Base-by-base conservation (phyloP, 2,888 invertebrate species). In the Zhuqinia jingwanae region DNA sequence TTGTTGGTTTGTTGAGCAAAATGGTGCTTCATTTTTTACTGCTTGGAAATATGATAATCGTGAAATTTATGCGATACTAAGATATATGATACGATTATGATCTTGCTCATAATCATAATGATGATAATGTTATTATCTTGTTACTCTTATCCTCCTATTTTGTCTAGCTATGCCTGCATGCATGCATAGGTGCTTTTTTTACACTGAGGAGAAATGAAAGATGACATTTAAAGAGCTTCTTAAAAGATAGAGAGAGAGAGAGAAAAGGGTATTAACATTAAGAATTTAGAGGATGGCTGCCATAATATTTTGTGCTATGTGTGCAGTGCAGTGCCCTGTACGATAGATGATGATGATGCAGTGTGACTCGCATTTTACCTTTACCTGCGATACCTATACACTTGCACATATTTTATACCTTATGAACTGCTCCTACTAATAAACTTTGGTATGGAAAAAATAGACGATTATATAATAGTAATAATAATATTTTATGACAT, bases 221-320 rank as follows among this genome's bases (percentile, higher is more conserved):
- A 80, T 80, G 81, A 81, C 81, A 81, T 81, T 81, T 81, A 81
- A 81, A 81, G 68, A 81, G 58, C 56, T 47, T 25, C 68, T 22
- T 17, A 1, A 20, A n/a, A n/a, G n/a, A n/a, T n/a, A n/a, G n/a
- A n/a, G n/a, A 1, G 22, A 42, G 22, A 36, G 36, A 36, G 36
- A 36, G 15, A 68, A 68, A 68, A 68, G 73, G 81, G 58, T 73
- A 81, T 81, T 81, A 81, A 73, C 81, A 81, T 81, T 81, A 81
- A 81, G 70, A 81, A 81, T 81, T 73, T 45, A 70, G 45, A n/a
- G n/a, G n/a, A n/a, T n/a, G n/a, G 13, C 17, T 15, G 50, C 30
- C 47, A 60, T 63, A 56, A 27, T 63, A 63, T 53, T 25, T 76
- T 36, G 17, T 68, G 42, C 10, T 2, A 2, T 22, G n/a, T n/a